Conservation (phyloP, 1,140 invertebrate genomes). For the Aphaenogaster rudis region DNA sequence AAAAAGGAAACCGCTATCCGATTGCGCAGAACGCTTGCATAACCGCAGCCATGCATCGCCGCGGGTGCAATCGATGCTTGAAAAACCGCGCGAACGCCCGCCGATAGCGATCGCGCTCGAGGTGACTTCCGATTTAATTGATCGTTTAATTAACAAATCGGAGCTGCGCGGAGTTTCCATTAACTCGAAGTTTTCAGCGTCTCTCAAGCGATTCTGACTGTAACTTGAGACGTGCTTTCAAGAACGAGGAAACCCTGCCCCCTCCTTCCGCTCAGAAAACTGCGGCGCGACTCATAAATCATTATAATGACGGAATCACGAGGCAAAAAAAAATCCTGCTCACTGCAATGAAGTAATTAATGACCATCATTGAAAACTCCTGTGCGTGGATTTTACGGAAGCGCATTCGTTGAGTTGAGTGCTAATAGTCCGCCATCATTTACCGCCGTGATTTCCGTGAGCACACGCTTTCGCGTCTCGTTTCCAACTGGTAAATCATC, state of each 20-base stretch:
- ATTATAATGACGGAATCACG: slow-evolving; percentile 34
- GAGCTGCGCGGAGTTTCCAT: neutral
- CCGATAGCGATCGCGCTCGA: neutral
- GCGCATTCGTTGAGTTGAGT: slow-evolving; percentile 48
- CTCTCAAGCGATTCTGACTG: neutral
- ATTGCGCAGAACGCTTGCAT: slow-evolving; percentile 77
- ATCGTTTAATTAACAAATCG: slow-evolving; percentile 27
- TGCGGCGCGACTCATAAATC: slow-evolving; percentile 41
- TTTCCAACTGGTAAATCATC: slow-evolving; percentile 57
- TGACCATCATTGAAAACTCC: slow-evolving; percentile 24
- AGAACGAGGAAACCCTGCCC: neutral
- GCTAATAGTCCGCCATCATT: slow-evolving; percentile 65
- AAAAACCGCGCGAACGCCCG: slow-evolving; percentile 61
- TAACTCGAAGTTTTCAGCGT: neutral
- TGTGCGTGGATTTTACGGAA: slow-evolving; percentile 51
- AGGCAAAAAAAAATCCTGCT: neutral
- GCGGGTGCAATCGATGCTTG: slow-evolving; percentile 69
- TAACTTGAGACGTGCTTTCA: neutral
- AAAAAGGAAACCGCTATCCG: slow-evolving; percentile 71
- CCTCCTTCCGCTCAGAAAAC: slow-evolving; percentile 2
- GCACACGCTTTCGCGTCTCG: slow-evolving; percentile 52
- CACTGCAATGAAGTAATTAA: slow-evolving; percentile 44
- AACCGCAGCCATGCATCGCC: slow-evolving; percentile 71
- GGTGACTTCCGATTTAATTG: neutral
- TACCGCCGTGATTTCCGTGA: slow-evolving; percentile 54